These are phyloP conservation scores for Phasia obesa DNA, from an alignment of 2,888 invertebrate genomes.

Conservation along the genomic window DNA sequence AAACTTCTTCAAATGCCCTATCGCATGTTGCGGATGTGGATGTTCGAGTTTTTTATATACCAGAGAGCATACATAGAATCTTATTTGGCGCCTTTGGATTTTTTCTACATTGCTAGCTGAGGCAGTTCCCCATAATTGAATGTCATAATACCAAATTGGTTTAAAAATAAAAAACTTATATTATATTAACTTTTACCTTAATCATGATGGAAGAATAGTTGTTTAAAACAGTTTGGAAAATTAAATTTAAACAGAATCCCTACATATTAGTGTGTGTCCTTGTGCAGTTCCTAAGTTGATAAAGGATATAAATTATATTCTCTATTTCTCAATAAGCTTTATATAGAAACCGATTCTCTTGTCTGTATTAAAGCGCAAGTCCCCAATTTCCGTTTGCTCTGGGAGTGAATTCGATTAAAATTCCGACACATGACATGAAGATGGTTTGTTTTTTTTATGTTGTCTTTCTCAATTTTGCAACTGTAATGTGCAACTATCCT, in stretches of 20 bases:
- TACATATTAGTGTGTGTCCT: neutral
- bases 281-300: neutral
- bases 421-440: constrained; percentile 30
- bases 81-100: too few relatives aligned
- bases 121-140: too few relatives aligned
- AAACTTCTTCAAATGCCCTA: too few relatives aligned
- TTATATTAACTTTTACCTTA: too few relatives aligned
- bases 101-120: too few relatives aligned
- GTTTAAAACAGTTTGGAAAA: neutral
- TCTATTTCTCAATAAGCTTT: constrained; percentile 20
- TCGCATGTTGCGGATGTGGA: too few relatives aligned
- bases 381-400: neutral
- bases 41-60: too few relatives aligned
- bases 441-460: neutral
- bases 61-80: too few relatives aligned
- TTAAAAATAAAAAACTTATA: too few relatives aligned
- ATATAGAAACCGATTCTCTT: neutral
- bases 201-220: neutral
- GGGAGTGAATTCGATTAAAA: constrained; percentile 7
- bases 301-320: neutral
- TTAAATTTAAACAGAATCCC: too few relatives aligned
- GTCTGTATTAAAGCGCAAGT: constrained; percentile 53
- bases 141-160: too few relatives aligned
- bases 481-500: constrained; percentile 64
- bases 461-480: constrained; percentile 34